A percentile compares a stretch with the other conserved stretches of the same genome.
Evolutionary conservation across 2,888 invertebrate species (phyloP).

Genomic region (Chydorus sphaericus): DNA sequence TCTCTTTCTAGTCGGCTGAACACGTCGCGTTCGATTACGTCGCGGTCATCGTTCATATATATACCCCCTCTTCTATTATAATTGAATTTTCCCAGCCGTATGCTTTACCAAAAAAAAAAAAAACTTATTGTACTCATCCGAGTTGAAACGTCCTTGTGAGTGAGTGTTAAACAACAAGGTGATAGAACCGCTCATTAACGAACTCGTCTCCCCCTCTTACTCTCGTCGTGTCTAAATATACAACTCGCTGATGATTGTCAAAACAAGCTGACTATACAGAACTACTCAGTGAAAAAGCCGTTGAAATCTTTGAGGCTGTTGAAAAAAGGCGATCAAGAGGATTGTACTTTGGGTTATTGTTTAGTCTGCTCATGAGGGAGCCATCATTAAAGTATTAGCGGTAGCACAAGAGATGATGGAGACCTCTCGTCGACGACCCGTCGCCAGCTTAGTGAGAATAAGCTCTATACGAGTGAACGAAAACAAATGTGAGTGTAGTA

Average conservation of each 20-base stretch:
- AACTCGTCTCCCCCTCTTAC: neutral
- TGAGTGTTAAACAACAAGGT: no score
- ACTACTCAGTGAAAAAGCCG: no score
- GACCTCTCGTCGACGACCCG: slow-evolving; percentile 1
- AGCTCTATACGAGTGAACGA: no score
- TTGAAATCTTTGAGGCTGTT: no score
- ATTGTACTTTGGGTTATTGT: neutral
- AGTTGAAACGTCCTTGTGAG: no score
- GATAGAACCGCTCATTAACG: slow-evolving; percentile 2
- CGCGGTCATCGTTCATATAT: slow-evolving; percentile 5
- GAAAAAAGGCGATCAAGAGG: neutral
- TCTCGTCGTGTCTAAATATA: neutral
- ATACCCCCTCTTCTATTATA: neutral
- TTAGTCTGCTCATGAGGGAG: neutral
- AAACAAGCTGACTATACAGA: no score
- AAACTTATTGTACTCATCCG: no score
- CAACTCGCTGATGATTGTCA: no score
- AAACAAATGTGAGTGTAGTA: no score
- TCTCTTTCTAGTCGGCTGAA: neutral
- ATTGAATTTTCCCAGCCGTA: neutral
- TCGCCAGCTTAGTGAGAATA: slow-evolving; percentile 8
- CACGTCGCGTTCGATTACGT: slow-evolving; percentile 9
- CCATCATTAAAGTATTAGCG: slow-evolving; percentile 1
- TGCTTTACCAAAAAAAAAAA: no score
- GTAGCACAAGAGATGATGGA: neutral